Evolutionary conservation across 2,888 invertebrate genomes (phyloP), one percentile per base, ranked within the genome.

Genomic region (Tupiocoris notatus): DNA sequence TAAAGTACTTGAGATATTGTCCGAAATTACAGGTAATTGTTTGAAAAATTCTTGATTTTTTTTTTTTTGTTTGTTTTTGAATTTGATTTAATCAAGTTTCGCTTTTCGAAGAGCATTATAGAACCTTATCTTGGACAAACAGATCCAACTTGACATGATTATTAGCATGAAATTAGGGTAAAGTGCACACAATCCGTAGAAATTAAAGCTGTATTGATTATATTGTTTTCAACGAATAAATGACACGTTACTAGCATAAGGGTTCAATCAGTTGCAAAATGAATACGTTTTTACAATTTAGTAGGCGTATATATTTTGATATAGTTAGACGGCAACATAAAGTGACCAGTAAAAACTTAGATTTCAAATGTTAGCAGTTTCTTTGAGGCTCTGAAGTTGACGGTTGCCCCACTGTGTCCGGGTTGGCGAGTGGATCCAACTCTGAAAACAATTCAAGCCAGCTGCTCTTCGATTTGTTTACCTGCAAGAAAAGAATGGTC

Each of bases 401-500:
- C 67, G 82, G 82, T 79, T 83, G 83, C 7, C 84, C 84, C 68
- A 86, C 81, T 1, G 85, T 83, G 81, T 94, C 92, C 58, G 94
- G 94, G 85, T 95, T 95, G 12, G 94, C 90, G 54, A 96, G 86
- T 0, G 96, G 96, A 86, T 97, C 96, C 77, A 97, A 85, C 84
- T 96, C 96, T 57, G 96, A 93, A 86, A 97, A 96, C 73, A 96
- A 86, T 84, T 93, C 94, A 83, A 94, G 90, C 96, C 96, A 97
- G 1, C 86, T 78, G 54, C 66, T 80, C 58, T 76, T 79, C 17
- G 78, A 75, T 70, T 39, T 78, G 76, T 76, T 75, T 86, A 56
- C 70, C 77, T 78, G 77, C 39, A 68, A 67, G 22, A 39, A 65
- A 54, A n/a, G n/a, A n/a, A n/a, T 57, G 12, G 18, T n/a, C n/a